Base-by-base conservation (phyloP, 1,140 invertebrate genomes). In the Sitobion miscanthi region DNA sequence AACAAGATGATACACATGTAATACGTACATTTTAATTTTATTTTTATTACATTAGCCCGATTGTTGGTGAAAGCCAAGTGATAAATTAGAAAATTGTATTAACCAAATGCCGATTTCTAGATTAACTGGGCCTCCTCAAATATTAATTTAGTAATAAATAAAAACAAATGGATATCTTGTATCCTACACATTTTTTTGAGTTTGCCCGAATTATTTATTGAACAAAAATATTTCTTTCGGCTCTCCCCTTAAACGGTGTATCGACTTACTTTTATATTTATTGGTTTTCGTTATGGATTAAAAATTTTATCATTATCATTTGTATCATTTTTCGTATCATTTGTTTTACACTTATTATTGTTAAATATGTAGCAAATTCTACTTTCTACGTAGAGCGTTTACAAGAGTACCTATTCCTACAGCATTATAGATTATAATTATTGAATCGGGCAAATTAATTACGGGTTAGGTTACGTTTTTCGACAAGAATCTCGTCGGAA, bases 1-100 rank as follows among this genome's bases (percentile, higher is more conserved):
- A 92, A 92, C 90, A 83, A 92, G 77, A 92, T 92, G 77, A 92
- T 92, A 92, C 90, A 92, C 90, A 92, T 92, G 90, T 92, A 92
- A 92, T 83, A 52, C 45, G 45, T 92, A 52, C 62, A 52, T 92
- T 92, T 83, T 57, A 57, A 89, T 89, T 89, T 47, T 49, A 52
- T 82, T 77, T 92, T 92, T 92, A 92, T 83, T 83, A 82, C 90
- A 83, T 92, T 92, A 83, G 35, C 69, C 20, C 57, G 90, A 91
- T 82, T 91, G 69, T 82, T n/a, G 90, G 90, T 92, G 90, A 92
- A 92, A 92, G 90, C 90, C 90, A 47, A 52, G 69, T 52, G 90
- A 83, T 92, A 82, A 82, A 92, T 83, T 49, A 83, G 23, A 82
- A 47, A 77, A 69, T 45, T 35, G 57, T 38, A 54, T 54, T 89